Evolutionary conservation across 1,140 invertebrate genomes (phyloP).

Genomic region (Hyposmocoma kahamanoa): DNA sequence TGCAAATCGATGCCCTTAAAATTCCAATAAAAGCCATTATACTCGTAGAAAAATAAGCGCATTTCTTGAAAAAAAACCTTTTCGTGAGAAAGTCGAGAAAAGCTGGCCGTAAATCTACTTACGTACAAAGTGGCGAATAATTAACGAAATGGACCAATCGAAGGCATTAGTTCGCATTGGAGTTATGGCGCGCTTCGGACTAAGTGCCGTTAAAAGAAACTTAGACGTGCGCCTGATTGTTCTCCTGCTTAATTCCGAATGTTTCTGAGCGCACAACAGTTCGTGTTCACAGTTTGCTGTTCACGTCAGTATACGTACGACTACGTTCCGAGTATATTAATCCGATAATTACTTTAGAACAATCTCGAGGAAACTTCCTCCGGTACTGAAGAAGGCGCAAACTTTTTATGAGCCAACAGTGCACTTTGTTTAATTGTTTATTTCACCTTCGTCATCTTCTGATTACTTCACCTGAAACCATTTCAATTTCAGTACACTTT

Average conservation of each 20-base stretch:
- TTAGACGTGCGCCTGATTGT: conserved; percentile 68
- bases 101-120: conserved; percentile 68
- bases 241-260: conserved; percentile 68
- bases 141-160: conserved; percentile 72
- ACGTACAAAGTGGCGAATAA: conserved; percentile 72
- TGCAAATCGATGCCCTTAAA: conserved; percentile 39
- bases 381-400: conserved; percentile 37
- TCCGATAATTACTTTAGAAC: conserved; percentile 72
- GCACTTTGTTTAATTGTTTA: conserved; percentile 46
- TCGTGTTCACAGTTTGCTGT: conserved; percentile 46
- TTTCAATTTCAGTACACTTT: too few relatives aligned
- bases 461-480: too few relatives aligned
- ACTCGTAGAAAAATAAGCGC: conserved; percentile 22
- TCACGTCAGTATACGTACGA: conserved; percentile 31
- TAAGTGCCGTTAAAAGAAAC: conserved; percentile 72
- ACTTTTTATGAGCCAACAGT: conserved; percentile 56
- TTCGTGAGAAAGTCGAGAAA: conserved; percentile 45
- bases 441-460: conserved; percentile 12
- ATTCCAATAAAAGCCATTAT: conserved; percentile 37
- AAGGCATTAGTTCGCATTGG: conserved; percentile 64
- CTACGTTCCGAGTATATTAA: conserved; percentile 64
- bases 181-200: conserved; percentile 57
- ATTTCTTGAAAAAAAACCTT: conserved; percentile 19
- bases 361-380: conserved; percentile 57
- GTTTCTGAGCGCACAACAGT: conserved; percentile 62